These are phyloP conservation scores for Epicauta chinensis DNA, from an alignment of 1,140 invertebrate species.

Conservation along the genomic window DNA sequence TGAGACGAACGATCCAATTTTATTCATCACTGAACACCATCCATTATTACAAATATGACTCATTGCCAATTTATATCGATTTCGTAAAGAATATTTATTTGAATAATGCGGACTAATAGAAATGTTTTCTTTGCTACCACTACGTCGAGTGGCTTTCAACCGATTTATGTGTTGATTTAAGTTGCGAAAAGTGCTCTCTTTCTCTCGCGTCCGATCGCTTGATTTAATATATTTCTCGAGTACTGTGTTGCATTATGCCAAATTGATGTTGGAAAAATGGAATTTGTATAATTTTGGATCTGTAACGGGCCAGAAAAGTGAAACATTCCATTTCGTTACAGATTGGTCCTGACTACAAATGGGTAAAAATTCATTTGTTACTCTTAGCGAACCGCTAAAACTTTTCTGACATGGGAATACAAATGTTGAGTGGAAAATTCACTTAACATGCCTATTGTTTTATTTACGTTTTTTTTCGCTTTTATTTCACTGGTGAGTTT, in stretches of 20 bases:
- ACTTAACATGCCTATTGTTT: slow-evolving; percentile 30
- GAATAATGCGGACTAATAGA: no score
- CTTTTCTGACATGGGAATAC: slow-evolving; percentile 27
- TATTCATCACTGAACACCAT: slow-evolving; percentile 19
- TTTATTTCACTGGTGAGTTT: no score
- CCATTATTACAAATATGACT: slow-evolving; percentile 16
- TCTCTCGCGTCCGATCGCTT: slow-evolving; percentile 21
- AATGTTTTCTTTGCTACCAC: background rate
- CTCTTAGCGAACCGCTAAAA: slow-evolving; percentile 26
- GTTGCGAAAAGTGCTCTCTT: slow-evolving; percentile 25
- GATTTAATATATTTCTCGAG: slow-evolving; percentile 26
- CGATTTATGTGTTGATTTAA: slow-evolving; percentile 26
- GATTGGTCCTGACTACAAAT: slow-evolving; percentile 23
- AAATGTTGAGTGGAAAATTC: slow-evolving; percentile 33
- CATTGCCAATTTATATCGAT: no score
- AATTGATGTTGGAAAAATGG: background rate
- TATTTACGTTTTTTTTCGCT: slow-evolving; percentile 19
- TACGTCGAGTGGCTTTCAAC: slow-evolving; percentile 22
- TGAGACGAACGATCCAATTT: slow-evolving; percentile 20
- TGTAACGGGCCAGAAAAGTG: slow-evolving; percentile 9
- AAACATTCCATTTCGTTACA: slow-evolving; percentile 23
- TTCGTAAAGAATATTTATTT: no score
- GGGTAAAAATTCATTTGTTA: slow-evolving; percentile 32
- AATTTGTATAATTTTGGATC: background rate
- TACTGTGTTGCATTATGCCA: slow-evolving; percentile 14